A percentile compares a stretch with the other conserved stretches of the same genome.
These are phyloP conservation scores for Etheostoma nigrum DNA, from an alignment of 2,797 vertebrate species.

Conservation along the genomic window DNA sequence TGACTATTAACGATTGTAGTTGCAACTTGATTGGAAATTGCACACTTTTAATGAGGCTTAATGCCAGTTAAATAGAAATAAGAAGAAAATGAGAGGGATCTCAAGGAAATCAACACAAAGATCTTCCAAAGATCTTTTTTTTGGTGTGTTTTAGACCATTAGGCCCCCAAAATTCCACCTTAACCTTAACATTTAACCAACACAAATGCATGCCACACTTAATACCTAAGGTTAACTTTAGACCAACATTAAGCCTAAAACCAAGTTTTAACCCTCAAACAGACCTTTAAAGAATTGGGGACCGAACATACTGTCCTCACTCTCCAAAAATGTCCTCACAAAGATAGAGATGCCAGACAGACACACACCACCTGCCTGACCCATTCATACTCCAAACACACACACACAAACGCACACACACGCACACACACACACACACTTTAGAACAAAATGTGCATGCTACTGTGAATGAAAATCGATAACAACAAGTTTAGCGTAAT, in stretches of 20 bases:
- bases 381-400: constrained; percentile 37
- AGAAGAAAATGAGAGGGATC: neutral
- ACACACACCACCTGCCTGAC: constrained; percentile 25
- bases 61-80: neutral
- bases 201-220: neutral
- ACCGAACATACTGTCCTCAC: neutral
- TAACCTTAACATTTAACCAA: neutral
- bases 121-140: neutral
- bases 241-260: constrained; percentile 5
- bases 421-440: constrained; percentile 18
- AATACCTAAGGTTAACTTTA: neutral
- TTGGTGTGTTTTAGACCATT: neutral
- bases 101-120: neutral
- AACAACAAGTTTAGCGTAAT: constrained; percentile 72
- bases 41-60: neutral
- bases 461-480: constrained; percentile 67
- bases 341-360: constrained; percentile 11
- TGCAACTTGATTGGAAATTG: neutral
- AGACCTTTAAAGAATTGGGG: neutral
- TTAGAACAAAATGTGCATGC: constrained; percentile 36
- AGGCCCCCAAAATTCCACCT: neutral
- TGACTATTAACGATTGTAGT: neutral
- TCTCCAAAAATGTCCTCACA: constrained; percentile 22
- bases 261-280: constrained; percentile 1
- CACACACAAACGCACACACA: constrained; percentile 24